A percentile compares a stretch with the other conserved stretches of the same genome.
These are phyloP conservation scores for Sycophila sp. DNA, from an alignment of 1,140 invertebrate species.

Conservation along the genomic window DNA sequence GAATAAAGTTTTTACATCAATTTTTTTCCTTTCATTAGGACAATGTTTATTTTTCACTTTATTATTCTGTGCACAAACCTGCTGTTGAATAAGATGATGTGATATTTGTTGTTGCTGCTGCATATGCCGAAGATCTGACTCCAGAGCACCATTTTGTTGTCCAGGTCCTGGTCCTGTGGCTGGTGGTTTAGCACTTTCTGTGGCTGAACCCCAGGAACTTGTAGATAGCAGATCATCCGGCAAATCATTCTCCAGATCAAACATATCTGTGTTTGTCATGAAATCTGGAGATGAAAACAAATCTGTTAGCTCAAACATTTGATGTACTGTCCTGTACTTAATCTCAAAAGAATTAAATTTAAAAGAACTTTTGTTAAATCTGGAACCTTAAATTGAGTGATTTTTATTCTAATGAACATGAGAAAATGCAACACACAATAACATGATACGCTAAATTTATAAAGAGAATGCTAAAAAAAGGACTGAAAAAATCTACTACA, in stretches of 20 bases:
- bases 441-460: slow-evolving; percentile 4
- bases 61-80: no score
- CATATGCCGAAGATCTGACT: slow-evolving; percentile 65
- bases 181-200: slow-evolving; percentile 73
- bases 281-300: slow-evolving; percentile 58
- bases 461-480: slow-evolving; percentile 22
- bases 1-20: background rate
- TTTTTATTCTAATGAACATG: slow-evolving; percentile 18
- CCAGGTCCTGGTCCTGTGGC: slow-evolving; percentile 82
- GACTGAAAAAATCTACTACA: slow-evolving; percentile 9
- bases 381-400: no score
- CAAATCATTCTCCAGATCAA: slow-evolving; percentile 90
- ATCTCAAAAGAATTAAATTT: no score
- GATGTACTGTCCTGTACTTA: background rate
- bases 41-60: slow-evolving; percentile 3
- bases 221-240: slow-evolving; percentile 88
- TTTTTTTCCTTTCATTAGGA: background rate
- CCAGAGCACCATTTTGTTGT: slow-evolving; percentile 76
- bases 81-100: slow-evolving; percentile 73
- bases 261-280: slow-evolving; percentile 82
- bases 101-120: slow-evolving; percentile 69
- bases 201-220: slow-evolving; percentile 74
- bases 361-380: background rate
- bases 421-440: slow-evolving; percentile 33
- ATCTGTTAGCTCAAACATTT: background rate